phyloP scores from a whole-genome alignment of 1,140 invertebrate species.

The Neoseiulus cucumeris region DNA sequence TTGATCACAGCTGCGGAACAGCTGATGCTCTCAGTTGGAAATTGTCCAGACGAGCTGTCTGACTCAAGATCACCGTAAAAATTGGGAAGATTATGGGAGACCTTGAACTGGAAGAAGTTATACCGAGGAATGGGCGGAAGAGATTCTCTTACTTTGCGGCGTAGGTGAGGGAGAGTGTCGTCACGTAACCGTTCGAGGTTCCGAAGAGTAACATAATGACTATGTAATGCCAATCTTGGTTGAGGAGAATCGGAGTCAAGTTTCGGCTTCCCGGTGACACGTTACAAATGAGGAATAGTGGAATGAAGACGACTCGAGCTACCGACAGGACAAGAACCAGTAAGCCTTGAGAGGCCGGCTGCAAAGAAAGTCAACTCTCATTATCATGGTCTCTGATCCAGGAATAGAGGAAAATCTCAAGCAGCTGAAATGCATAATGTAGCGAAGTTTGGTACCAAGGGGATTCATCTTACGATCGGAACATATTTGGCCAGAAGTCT shows the following conservation, averaged over 20 bases:
- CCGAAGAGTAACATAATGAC: slow-evolving; percentile 54
- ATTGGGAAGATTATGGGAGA: too few species aligned
- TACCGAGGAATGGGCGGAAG: not conserved
- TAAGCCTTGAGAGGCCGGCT: not conserved
- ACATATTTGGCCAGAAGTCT: slow-evolving; percentile 49
- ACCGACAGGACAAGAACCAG: slow-evolving; percentile 35
- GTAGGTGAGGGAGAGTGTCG: slow-evolving; percentile 60
- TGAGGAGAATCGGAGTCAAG: slow-evolving; percentile 45
- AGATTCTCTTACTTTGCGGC: slow-evolving; percentile 47
- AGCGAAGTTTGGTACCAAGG: not conserved
- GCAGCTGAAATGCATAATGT: not conserved
- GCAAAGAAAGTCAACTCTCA: not conserved
- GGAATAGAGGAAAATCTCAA: too few species aligned
- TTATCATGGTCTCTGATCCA: too few species aligned
- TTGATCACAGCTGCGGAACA: too few species aligned
- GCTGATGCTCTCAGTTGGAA: too few species aligned
- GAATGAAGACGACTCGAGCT: slow-evolving; percentile 49
- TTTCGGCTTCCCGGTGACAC: slow-evolving; percentile 36
- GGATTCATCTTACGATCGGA: slow-evolving; percentile 38
- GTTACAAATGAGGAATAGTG: slow-evolving; percentile 67
- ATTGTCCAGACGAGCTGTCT: too few species aligned
- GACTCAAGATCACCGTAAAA: too few species aligned
- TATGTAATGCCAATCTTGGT: slow-evolving; percentile 57
- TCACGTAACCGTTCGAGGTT: slow-evolving; percentile 67
- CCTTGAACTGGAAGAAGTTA: too few species aligned